phyloP scores from a whole-genome alignment of 1,140 invertebrate species.

The Pachypeltis micranthus region DNA sequence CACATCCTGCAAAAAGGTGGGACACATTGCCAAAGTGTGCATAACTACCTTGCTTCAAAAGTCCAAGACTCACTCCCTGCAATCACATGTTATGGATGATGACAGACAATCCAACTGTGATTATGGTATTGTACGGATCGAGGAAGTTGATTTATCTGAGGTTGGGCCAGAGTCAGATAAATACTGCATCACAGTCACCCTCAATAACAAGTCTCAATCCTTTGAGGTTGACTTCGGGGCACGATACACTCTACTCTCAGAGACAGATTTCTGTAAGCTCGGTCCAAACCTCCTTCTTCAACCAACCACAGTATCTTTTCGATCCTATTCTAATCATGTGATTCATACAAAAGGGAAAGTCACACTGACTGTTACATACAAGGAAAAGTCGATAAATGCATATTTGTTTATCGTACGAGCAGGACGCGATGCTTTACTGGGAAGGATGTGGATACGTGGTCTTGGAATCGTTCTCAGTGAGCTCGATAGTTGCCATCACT shows the following conservation, averaged over 20 bases:
- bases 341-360: neutral
- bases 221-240: neutral
- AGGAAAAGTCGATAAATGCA: neutral
- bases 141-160: neutral
- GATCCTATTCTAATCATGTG: neutral
- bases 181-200: neutral
- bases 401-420: neutral
- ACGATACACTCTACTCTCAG: neutral
- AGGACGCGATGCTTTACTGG: neutral
- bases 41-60: neutral
- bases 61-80: neutral
- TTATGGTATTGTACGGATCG: neutral
- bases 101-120: neutral
- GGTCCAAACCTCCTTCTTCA: neutral
- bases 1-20: neutral
- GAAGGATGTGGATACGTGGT: neutral
- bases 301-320: neutral
- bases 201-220: neutral
- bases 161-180: neutral
- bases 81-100: neutral
- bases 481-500: neutral
- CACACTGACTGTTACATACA: neutral
- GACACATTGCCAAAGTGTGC: neutral
- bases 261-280: neutral
- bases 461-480: neutral